A percentile compares a stretch with the other conserved stretches of the same genome.
phyloP scores from a whole-genome alignment of 2,888 invertebrate species.

The Mythimna vitellina region DNA sequence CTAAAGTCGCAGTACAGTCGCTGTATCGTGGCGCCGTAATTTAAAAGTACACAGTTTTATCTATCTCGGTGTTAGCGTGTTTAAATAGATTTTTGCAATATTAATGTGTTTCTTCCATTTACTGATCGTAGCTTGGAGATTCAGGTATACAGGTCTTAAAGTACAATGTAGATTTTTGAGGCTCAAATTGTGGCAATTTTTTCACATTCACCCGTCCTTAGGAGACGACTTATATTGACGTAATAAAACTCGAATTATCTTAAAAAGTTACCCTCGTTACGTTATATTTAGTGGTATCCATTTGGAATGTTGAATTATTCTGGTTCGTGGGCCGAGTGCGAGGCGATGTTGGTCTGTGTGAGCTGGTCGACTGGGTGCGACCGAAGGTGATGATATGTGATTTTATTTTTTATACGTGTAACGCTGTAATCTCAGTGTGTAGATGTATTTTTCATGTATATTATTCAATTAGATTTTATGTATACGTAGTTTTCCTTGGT shows the following conservation, averaged over 20 bases:
- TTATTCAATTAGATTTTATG: constrained; percentile 78
- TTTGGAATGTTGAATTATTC: constrained; percentile 73
- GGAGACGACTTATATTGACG: constrained; percentile 68
- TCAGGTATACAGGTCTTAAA: constrained; percentile 79
- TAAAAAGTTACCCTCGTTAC: constrained; percentile 86
- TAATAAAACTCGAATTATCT: constrained; percentile 74
- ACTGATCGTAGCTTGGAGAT: constrained; percentile 60
- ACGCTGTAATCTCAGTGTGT: constrained; percentile 85
- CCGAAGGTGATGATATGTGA: constrained; percentile 82
- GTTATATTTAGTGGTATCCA: constrained; percentile 77
- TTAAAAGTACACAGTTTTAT: constrained; percentile 73
- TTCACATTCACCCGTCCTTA: constrained; percentile 67
- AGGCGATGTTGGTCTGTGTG: constrained; percentile 62
- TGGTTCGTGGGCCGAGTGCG: constrained; percentile 74
- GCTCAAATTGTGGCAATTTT: constrained; percentile 79
- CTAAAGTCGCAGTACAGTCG: constrained; percentile 58
- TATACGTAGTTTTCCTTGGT: constrained; percentile 79
- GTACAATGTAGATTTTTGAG: constrained; percentile 85
- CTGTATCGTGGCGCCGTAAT: constrained; percentile 54
- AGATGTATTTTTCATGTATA: constrained; percentile 81
- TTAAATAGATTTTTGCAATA: constrained; percentile 77
- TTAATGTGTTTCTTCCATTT: constrained; percentile 68
- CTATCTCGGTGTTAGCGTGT: constrained; percentile 83
- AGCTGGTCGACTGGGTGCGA: constrained; percentile 62
- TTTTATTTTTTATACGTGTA: constrained; percentile 84